Evolutionary conservation across 2,797 vertebrate species (phyloP), one percentile per base, ranked within the genome.

Genomic region (Pangasius sanitwongsei): DNA sequence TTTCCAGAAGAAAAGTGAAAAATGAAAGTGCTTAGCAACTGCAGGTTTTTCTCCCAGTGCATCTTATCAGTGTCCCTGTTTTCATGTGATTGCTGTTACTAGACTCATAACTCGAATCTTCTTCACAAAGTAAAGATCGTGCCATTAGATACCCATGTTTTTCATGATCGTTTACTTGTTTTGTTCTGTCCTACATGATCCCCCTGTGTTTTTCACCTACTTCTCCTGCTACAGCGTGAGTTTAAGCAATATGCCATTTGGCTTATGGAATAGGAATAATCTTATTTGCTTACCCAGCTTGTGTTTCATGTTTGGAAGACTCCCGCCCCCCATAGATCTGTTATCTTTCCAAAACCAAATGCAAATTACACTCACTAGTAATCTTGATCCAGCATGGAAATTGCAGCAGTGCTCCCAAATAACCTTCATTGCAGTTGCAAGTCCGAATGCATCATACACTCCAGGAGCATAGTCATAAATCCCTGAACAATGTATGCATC

Each of bases 211-310:
- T 78, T 65, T 7, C 6, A 13, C 23, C 25, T 18, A 53, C 6
- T 34, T 20, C 6, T 28, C 48, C 15, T 48, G 20, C 28, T 72
- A 25, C 28, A 69, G 50, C 6, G 0, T 41, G 63, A 48, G 16
- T 41, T 8, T 74, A 80, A 48, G 37, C 37, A 81, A 4, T 48
- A 18, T 50, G 9, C 20, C 65, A 50, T 57, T 41, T 59, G 48
- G 57, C 25, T 65, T 41, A 28, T 34, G 41, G 28, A 53, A 25
- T 25, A 55, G 7, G 18, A 85, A 34, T 75, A 69, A 72, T 34
- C 70, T 87, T 31, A 87, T 90, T 90, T 87, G 82, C 89, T 34
- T 90, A 86, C n/a, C 74, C 86, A 72, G n/a, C 55, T 85, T 12
- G 34, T 3, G n/a, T 74, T 82, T 61, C 53, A 70, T 55, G 20